These are phyloP conservation scores for Pseudois nayaur DNA, from an alignment of 2,113 vertebrate species.

Conservation along the genomic window DNA sequence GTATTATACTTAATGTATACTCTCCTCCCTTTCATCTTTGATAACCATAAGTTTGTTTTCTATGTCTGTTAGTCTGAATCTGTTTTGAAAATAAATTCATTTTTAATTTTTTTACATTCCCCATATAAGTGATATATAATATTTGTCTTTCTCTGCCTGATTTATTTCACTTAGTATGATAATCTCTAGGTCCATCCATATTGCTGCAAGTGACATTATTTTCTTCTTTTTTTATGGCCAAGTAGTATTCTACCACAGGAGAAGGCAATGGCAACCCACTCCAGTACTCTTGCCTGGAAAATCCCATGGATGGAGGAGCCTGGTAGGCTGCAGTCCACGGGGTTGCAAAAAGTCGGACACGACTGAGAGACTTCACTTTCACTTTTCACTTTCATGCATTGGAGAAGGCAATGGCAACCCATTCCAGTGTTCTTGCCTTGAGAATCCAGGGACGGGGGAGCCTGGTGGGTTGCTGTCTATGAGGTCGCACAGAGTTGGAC, in stretches of 20 bases:
- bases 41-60: background rate
- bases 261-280: no score
- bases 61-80: background rate
- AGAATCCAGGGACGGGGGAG: no score
- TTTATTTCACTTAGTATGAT: background rate
- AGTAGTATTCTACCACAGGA: background rate
- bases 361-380: no score
- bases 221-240: background rate
- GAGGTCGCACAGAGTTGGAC: no score
- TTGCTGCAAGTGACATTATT: background rate
- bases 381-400: no score
- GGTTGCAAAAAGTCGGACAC: no score
- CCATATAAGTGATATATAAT: background rate
- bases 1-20: background rate
- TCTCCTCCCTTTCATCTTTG: background rate
- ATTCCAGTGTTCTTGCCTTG: no score
- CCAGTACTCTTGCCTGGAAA: no score
- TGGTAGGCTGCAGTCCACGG: no score
- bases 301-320: no score
- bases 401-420: no score
- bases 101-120: background rate
- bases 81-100: background rate
- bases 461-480: no score
- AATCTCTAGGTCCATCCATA: background rate
- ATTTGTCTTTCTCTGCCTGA: background rate